These are phyloP conservation scores for Platysteira castanea DNA, from an alignment of 2,113 vertebrate genomes.

Conservation along the genomic window DNA sequence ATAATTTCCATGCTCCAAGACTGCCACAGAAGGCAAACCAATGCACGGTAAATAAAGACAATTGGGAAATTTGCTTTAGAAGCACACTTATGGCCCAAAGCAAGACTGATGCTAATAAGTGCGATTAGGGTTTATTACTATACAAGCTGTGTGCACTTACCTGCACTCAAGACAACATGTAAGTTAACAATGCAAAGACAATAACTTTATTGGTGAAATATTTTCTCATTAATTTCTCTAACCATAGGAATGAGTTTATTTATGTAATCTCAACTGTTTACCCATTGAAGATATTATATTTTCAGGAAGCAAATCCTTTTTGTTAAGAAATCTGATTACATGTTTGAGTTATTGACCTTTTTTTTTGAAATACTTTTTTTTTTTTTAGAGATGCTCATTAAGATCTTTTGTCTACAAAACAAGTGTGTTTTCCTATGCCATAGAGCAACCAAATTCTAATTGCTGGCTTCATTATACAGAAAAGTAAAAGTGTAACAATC, in stretches of 20 bases:
- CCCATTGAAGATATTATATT: slow-evolving; percentile 39
- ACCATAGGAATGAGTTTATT: neutral
- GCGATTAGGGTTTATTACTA: neutral
- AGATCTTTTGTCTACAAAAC: slow-evolving; percentile 78
- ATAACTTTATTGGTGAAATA: neutral
- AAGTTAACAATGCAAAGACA: neutral
- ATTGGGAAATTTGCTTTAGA: neutral
- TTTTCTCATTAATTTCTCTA: neutral
- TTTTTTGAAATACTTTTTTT: slow-evolving; percentile 6
- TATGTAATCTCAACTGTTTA: slow-evolving; percentile 4
- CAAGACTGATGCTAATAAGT: neutral
- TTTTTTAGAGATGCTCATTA: slow-evolving; percentile 66
- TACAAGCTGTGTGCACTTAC: neutral
- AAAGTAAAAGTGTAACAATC: slow-evolving; percentile 81
- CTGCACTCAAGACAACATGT: neutral
- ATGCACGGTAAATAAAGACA: neutral
- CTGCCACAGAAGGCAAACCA: neutral
- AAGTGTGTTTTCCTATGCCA: slow-evolving; percentile 75
- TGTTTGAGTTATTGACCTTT: slow-evolving; percentile 74
- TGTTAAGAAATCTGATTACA: slow-evolving; percentile 75
- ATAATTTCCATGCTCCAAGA: neutral
- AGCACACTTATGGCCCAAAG: neutral
- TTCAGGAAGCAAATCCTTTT: neutral
- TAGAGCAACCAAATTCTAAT: slow-evolving; percentile 81
- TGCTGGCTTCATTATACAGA: slow-evolving; percentile 80